Conservation (phyloP, 2,797 vertebrate species). For the Apogon hyalosoma region DNA sequence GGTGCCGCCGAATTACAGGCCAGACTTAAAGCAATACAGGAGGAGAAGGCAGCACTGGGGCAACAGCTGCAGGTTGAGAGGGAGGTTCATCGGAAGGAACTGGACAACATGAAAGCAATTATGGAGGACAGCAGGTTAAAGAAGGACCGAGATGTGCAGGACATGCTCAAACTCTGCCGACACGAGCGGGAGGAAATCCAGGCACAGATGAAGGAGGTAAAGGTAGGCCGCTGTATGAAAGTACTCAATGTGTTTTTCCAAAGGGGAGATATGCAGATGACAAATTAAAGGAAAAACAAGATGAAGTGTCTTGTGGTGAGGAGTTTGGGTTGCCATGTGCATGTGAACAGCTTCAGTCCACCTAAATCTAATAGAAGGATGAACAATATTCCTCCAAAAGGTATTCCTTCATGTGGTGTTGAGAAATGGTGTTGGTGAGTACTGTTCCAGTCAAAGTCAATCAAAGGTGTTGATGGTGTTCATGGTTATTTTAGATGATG, state of each 20-base stretch:
- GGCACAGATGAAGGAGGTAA: conserved; percentile 82
- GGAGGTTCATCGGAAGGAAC: conserved; percentile 88
- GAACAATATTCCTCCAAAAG: too few relatives aligned
- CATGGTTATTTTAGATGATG: too few relatives aligned
- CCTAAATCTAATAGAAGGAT: too few relatives aligned
- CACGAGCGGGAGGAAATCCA: conserved; percentile 87
- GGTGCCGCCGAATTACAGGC: conserved; percentile 77
- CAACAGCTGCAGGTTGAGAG: conserved; percentile 91
- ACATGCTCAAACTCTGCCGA: conserved; percentile 81
- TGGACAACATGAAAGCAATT: conserved; percentile 80
- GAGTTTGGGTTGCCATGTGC: too few relatives aligned
- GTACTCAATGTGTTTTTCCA: background rate
- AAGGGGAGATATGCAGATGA: background rate
- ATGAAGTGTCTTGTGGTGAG: too few relatives aligned
- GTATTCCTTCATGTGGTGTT: too few relatives aligned
- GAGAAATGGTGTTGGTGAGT: too few relatives aligned
- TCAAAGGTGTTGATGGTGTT: too few relatives aligned
- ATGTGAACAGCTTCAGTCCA: too few relatives aligned
- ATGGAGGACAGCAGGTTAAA: conserved; percentile 78
- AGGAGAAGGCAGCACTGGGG: conserved; percentile 83
- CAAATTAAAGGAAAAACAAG: too few relatives aligned
- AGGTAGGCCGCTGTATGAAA: conserved; percentile 79
- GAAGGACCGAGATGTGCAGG: conserved; percentile 82
- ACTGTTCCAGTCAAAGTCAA: too few relatives aligned
- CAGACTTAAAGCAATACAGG: conserved; percentile 76